phyloP scores from a whole-genome alignment of 2,797 vertebrate species.

The Crossoptilon crossoptilon region DNA sequence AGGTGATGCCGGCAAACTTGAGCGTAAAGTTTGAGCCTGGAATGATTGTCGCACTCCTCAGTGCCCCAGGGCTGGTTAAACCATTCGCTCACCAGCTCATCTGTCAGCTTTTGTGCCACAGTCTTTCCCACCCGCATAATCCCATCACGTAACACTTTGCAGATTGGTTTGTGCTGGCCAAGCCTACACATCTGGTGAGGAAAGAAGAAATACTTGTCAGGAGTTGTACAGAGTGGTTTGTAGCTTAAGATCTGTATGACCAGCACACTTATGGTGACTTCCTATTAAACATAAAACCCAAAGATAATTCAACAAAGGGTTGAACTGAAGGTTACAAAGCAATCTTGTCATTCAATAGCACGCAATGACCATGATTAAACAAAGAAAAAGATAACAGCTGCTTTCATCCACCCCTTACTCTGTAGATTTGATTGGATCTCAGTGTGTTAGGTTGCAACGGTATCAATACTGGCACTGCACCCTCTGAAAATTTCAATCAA shows the following conservation, averaged over 20 bases:
- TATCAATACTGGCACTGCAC: neutral
- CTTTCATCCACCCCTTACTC: neutral
- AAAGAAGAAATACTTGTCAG: neutral
- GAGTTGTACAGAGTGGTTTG: neutral
- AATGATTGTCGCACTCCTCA: slow-evolving; percentile 93
- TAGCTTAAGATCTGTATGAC: neutral
- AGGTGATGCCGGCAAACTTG: slow-evolving; percentile 94
- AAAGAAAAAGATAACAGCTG: neutral
- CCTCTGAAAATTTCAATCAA: neutral
- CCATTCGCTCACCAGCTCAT: slow-evolving; percentile 91
- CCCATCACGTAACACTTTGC: slow-evolving; percentile 92
- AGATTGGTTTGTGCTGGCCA: slow-evolving; percentile 96
- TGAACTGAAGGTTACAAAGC: neutral
- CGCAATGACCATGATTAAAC: neutral
- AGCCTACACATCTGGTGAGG: slow-evolving; percentile 90
- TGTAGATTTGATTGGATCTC: neutral
- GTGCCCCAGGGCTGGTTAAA: slow-evolving; percentile 89
- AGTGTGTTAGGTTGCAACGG: neutral
- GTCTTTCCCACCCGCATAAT: slow-evolving; percentile 90
- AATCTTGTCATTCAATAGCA: neutral
- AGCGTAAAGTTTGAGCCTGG: slow-evolving; percentile 93
- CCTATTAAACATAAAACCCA: neutral
- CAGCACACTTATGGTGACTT: neutral
- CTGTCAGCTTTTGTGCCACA: slow-evolving; percentile 85
- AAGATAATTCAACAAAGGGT: too few relatives aligned